These are phyloP conservation scores for Loxodonta africana DNA, from an alignment of 2,113 vertebrate species.

Conservation along the genomic window DNA sequence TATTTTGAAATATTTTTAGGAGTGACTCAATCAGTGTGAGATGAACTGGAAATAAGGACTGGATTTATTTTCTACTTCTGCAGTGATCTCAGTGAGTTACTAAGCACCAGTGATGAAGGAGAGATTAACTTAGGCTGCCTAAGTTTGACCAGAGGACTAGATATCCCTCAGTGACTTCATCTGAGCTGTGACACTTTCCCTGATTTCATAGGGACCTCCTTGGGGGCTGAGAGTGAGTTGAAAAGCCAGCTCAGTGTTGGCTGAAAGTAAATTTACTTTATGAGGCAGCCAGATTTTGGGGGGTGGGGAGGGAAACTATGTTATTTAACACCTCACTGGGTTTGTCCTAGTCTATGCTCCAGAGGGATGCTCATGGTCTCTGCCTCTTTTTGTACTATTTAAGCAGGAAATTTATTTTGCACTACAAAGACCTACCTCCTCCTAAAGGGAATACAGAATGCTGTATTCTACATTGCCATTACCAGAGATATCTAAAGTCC, in stretches of 20 bases:
- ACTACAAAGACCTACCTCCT: background rate
- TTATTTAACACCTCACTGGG: conserved; percentile 52
- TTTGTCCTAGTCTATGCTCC: background rate
- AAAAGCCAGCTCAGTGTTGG: conserved; percentile 36
- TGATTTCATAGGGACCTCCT: conserved; percentile 56
- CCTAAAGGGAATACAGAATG: background rate
- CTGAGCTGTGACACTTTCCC: conserved; percentile 52
- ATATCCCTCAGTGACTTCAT: conserved; percentile 60
- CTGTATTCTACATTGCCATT: background rate
- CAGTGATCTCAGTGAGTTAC: conserved; percentile 9
- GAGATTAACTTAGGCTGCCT: background rate
- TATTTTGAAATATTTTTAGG: conserved; percentile 42
- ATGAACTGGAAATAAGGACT: conserved; percentile 46
- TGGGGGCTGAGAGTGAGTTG: conserved; percentile 17
- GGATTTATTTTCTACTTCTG: background rate
- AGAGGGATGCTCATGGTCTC: background rate
- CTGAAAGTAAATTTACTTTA: conserved; percentile 60
- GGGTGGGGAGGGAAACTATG: background rate
- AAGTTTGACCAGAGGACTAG: background rate
- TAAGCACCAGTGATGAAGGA: background rate
- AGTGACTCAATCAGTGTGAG: background rate
- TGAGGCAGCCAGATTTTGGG: background rate
- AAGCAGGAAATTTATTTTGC: background rate
- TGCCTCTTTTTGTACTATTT: background rate
- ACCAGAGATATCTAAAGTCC: background rate